phyloP scores from a whole-genome alignment of 2,113 vertebrate species.

The Nerophis ophidion region DNA sequence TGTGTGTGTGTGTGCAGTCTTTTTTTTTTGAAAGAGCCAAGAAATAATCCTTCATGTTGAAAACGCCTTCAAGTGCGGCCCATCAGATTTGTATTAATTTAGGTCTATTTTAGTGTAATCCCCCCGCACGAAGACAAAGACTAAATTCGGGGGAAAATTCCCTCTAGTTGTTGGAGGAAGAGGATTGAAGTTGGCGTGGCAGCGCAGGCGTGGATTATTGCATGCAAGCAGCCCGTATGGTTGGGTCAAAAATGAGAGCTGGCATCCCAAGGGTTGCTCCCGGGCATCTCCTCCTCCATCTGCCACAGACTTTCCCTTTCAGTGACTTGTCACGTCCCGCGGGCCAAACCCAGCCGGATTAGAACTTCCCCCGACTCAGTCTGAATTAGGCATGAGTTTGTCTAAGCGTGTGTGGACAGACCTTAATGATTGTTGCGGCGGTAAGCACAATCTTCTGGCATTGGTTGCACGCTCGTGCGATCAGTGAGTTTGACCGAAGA shows the following conservation, averaged over 20 bases:
- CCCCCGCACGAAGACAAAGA: not conserved
- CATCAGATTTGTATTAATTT: slow-evolving; percentile 12
- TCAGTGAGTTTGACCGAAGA: slow-evolving; percentile 17
- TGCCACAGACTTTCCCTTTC: slow-evolving; percentile 46
- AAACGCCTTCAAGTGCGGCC: slow-evolving; percentile 10
- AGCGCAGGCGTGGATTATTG: slow-evolving; percentile 39
- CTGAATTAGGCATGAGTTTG: slow-evolving; percentile 15
- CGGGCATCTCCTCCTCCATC: slow-evolving; percentile 68
- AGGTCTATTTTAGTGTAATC: slow-evolving; percentile 5
- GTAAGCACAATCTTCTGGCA: not conserved
- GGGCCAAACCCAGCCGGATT: slow-evolving; percentile 33
- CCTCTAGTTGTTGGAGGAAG: slow-evolving; percentile 17
- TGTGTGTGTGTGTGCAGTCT: not conserved
- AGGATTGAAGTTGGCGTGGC: slow-evolving; percentile 35
- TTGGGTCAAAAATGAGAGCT: slow-evolving; percentile 61
- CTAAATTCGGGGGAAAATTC: slow-evolving; percentile 14
- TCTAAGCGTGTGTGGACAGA: not conserved
- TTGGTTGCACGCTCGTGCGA: slow-evolving; percentile 10
- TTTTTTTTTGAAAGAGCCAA: not conserved
- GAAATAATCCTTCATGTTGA: slow-evolving; percentile 1
- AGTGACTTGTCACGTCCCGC: slow-evolving; percentile 22
- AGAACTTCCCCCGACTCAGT: slow-evolving; percentile 13
- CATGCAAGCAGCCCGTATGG: slow-evolving; percentile 52
- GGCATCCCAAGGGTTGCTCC: slow-evolving; percentile 62
- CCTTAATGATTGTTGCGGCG: slow-evolving; percentile 1